A percentile compares a stretch with the other conserved stretches of the same genome.
These are phyloP conservation scores for Ia io DNA, from an alignment of 2,113 vertebrate genomes.

Conservation along the genomic window DNA sequence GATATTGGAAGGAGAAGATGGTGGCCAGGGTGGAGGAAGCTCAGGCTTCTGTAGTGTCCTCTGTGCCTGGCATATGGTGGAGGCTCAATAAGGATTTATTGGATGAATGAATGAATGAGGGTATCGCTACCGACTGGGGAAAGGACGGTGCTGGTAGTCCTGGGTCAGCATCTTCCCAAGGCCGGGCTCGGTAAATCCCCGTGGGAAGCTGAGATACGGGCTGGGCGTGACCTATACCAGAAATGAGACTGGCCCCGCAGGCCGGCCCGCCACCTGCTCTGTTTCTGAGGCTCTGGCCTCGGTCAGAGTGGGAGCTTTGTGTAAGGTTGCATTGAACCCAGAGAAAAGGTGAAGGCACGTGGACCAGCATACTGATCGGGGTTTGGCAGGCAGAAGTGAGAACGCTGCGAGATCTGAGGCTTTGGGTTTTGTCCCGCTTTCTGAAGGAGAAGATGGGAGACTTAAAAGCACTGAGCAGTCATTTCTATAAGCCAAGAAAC, in stretches of 20 bases:
- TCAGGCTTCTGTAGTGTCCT: accelerated
- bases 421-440: not conserved
- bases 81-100: accelerated
- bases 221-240: not conserved
- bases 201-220: accelerated
- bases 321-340: not conserved
- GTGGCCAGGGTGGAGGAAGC: not conserved
- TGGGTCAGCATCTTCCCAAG: not conserved
- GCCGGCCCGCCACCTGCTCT: not conserved
- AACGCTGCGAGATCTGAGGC: accelerated
- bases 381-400: accelerated
- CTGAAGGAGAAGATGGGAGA: not conserved
- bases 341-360: not conserved
- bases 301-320: accelerated
- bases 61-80: accelerated
- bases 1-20: accelerated
- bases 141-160: accelerated
- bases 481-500: not conserved
- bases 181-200: not conserved
- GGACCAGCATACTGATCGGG: not conserved
- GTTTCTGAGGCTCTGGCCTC: accelerated
- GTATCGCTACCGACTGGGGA: accelerated
- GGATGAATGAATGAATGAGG: accelerated
- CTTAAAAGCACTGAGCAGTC: not conserved
- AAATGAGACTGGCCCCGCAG: accelerated